Evolutionary conservation across 2,888 invertebrate genomes (phyloP).

Genomic region (Gnatocerus cornutus): DNA sequence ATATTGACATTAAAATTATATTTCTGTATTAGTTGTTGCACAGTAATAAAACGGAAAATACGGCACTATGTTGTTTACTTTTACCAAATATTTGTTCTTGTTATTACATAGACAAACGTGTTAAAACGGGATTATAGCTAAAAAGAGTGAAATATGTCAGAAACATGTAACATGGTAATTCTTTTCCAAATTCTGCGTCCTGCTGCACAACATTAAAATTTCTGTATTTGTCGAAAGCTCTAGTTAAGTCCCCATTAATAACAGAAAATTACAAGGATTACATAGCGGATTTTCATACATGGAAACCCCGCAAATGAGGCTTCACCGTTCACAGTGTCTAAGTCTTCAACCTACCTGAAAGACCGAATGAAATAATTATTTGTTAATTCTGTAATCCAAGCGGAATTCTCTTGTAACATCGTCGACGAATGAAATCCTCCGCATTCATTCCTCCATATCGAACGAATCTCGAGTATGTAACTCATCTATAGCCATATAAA

Average conservation of each 20-base stretch:
- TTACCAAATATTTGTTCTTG: too few relatives aligned
- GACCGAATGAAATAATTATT: constrained; percentile 25
- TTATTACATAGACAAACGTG: too few relatives aligned
- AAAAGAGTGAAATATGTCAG: too few relatives aligned
- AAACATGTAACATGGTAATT: neutral
- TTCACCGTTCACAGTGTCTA: constrained; percentile 45
- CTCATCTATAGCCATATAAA: constrained; percentile 65
- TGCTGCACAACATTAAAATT: neutral
- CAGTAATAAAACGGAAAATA: too few relatives aligned
- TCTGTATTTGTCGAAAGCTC: neutral
- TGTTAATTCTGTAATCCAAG: constrained; percentile 15
- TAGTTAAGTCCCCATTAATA: constrained; percentile 18
- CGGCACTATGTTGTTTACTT: too few relatives aligned
- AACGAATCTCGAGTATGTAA: constrained; percentile 61
- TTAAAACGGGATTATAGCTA: too few relatives aligned
- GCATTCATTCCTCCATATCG: constrained; percentile 54
- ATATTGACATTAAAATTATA: too few relatives aligned
- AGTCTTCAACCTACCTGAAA: constrained; percentile 23
- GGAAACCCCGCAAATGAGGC: constrained; percentile 47
- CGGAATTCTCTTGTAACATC: constrained; percentile 11
- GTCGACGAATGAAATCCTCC: constrained; percentile 24
- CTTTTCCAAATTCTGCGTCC: neutral
- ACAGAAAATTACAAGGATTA: constrained; percentile 40
- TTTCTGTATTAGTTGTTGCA: too few relatives aligned
- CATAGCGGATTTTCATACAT: constrained; percentile 50